Base-by-base conservation (phyloP, 1,140 invertebrate species). In the Drosophila ogumai region DNA sequence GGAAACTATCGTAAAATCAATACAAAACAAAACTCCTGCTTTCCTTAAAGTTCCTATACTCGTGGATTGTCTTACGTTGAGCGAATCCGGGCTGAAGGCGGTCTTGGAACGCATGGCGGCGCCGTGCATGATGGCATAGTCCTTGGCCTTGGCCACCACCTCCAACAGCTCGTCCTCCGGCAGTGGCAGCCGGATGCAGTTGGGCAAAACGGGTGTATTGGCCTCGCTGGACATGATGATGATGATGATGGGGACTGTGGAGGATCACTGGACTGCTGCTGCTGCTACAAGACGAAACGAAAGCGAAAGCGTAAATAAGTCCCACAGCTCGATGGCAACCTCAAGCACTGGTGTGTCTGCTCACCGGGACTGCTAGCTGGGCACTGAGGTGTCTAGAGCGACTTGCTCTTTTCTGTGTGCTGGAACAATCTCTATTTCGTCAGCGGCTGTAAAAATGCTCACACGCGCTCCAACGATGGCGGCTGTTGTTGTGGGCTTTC, bases 111-210 rank as follows among this genome's bases (percentile, higher is more conserved):
- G 93, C 95, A 98, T 97, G 3, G 94, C 95, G 46, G 95, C 95
- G 13, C 97, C 97, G 93, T 97, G 96, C 95, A 97, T 96, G 17
- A 97, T 88, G 1, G 96, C 96, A 95, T 96, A 97, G 90, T 97
- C 96, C 93, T 96, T 97, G 22, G 96, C 95, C 91, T 96, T 97
- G 36, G 95, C 94, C 6, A 95, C 93, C 13, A 96, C 88, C 74
- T 95, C 94, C 55, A 94, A 82, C 13, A 97, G 91, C 19, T 94
- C 90, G 38, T 95, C 93, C 15, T 94, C 91, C 6, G 94, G 91
- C 47, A 97, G 76, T n/a, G 96, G 95, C 68, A 96, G 76, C 8
- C 94, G 93, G 61, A 96, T 90, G 91, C 94, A 94, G 15, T 93
- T 60, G 13, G 68, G 81, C 69, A 88, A 25, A 2, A 90, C 60